Conservation (phyloP, 2,797 vertebrate genomes). For the Triplophysa yarkandensis region DNA sequence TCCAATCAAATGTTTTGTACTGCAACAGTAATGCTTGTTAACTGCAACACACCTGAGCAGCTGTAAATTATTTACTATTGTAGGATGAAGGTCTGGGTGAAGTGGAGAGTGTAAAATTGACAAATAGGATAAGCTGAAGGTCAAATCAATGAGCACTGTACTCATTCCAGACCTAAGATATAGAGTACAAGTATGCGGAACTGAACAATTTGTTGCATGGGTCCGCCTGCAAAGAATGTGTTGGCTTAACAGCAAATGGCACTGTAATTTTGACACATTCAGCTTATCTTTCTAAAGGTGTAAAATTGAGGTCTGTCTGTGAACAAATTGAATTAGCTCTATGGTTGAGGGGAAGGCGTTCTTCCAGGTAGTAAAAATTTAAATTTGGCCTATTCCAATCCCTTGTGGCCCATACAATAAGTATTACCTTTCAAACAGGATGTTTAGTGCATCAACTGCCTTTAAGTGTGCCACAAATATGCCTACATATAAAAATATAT, state of each 20-base stretch:
- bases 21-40: conserved; percentile 6
- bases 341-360: background rate
- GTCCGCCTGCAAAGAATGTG: conserved; percentile 9
- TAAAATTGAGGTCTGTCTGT: conserved; percentile 8
- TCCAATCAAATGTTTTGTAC: background rate
- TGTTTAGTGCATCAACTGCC: background rate
- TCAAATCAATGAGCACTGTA: conserved; percentile 41
- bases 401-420: background rate
- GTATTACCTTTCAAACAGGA: background rate
- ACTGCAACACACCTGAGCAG: conserved; percentile 4
- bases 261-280: background rate
- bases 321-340: conserved; percentile 21
- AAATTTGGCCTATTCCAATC: background rate
- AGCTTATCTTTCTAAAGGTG: conserved; percentile 1
- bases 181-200: conserved; percentile 20
- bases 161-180: conserved; percentile 21
- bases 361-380: background rate
- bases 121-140: conserved; percentile 46
- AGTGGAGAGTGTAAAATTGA: conserved; percentile 28
- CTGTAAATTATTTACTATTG: conserved; percentile 27
- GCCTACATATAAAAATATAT: too few species aligned
- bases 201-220: conserved; percentile 30
- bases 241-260: background rate
- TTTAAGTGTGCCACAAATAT: background rate
- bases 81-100: background rate